Evolutionary conservation across 2,113 vertebrate genomes (phyloP).

Genomic region (Athene noctua): DNA sequence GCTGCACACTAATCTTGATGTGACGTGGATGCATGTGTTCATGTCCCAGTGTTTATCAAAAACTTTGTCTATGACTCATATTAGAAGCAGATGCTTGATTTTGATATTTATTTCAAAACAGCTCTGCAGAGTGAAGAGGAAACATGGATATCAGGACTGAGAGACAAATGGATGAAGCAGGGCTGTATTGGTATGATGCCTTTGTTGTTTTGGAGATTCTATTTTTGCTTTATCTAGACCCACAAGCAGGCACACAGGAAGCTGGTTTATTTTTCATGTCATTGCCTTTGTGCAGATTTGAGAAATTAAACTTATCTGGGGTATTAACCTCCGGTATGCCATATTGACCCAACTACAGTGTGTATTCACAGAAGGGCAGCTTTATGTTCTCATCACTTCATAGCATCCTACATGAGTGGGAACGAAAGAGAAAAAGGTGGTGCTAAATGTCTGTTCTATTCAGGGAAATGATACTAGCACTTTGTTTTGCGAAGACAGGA

Average conservation of each 20-base stretch:
- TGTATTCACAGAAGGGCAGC: not conserved
- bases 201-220: not conserved
- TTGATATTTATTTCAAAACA: not conserved
- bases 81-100: not conserved
- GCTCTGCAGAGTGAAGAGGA: not conserved
- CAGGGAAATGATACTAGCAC: not conserved
- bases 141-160: not conserved
- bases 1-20: not conserved
- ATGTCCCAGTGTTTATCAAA: not conserved
- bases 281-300: not conserved
- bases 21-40: not conserved
- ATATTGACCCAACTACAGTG: not conserved
- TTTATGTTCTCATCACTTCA: not conserved
- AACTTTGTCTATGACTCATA: not conserved
- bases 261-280: not conserved
- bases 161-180: not conserved
- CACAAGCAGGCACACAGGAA: rapidly evolving
- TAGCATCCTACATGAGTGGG: rapidly evolving
- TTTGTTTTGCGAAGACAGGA: not conserved
- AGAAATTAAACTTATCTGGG: not conserved
- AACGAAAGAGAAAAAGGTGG: not conserved
- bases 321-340: not conserved
- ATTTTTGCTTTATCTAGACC: not conserved
- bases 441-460: not conserved
- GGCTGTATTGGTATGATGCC: not conserved